Evolutionary conservation across 2,113 vertebrate genomes (phyloP).

Genomic region (Phrynosoma platyrhinos): DNA sequence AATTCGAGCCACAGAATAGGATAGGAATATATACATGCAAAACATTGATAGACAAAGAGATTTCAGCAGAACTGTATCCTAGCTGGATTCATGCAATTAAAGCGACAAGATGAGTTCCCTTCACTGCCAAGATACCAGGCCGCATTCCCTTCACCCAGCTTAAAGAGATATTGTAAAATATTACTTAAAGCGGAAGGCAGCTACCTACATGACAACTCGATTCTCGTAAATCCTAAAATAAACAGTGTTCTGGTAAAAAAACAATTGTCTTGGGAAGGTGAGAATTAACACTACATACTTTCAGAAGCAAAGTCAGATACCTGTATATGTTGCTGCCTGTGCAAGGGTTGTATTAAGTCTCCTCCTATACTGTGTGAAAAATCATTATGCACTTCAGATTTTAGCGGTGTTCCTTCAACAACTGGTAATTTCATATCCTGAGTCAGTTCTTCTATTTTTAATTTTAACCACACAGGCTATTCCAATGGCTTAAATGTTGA

Average conservation of each 20-base stretch:
- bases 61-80: not conserved
- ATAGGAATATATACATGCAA: not conserved
- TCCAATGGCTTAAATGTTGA: not conserved
- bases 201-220: not conserved
- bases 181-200: conserved; percentile 49
- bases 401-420: not conserved
- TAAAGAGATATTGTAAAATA: not conserved
- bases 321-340: not conserved
- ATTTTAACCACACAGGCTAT: not conserved
- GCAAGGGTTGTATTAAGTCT: no score
- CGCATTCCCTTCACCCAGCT: not conserved
- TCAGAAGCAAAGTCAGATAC: not conserved
- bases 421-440: not conserved
- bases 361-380: not conserved
- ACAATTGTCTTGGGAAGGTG: not conserved
- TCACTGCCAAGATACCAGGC: not conserved
- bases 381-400: not conserved
- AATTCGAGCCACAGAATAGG: no score
- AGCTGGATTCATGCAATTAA: not conserved
- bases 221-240: not conserved
- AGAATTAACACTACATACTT: not conserved
- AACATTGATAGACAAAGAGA: conserved; percentile 8
- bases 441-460: not conserved
- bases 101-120: accelerated
- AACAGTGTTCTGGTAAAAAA: not conserved